Evolutionary conservation across 2,113 vertebrate genomes (phyloP), one percentile per base, ranked within the genome.

Genomic region (Paralichthys olivaceus): DNA sequence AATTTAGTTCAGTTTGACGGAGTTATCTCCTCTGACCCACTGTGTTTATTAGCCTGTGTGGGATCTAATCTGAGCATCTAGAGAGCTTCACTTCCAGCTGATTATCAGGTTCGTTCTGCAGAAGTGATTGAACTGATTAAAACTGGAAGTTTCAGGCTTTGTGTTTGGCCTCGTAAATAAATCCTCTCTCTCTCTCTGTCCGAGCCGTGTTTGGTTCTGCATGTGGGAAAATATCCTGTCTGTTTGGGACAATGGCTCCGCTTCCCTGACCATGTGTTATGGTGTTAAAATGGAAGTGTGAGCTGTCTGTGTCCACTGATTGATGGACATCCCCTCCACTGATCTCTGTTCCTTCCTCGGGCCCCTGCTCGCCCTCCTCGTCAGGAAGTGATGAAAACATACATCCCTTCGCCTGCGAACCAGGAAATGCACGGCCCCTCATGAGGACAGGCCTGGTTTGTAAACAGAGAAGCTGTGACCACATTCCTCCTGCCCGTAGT

Each of bases 301-400:
- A 83, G 72, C 77, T 76, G 73, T 80, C 72, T 79, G 75, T 62
- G 32, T 55, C 40, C 76, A 37, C 32, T 79, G 57, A 80, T 62
- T 79, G 65, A 76, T 72, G 72, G 61, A 84, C 78, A 75, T 81
- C 76, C 74, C 61, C 55, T 75, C 55, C 66, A 59, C 69, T 82
- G 57, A 77, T 72, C 60, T 69, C 67, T 69, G 72, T 79, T 84
- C 86, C 79, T 81, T 75, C 47, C 77, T 62, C 61, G 3, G 20
- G n/a, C 57, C 9, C 32, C 32, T 28, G 34, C 54, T 23, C 12
- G 37, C 43, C 26, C 56, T n/a, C 5, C 32, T 17, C 55, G 58
- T 49, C 25, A 73, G 67, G 62, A 81, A 79, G 75, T 79, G 81
- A 84, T 84, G 72, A 82, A 87, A 67, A 63, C 72, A 32, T 26